Percentiles rank a stretch among this genome's conserved stretches.
Conservation (phyloP, 2,888 invertebrate species). For the Lysandra coridon region DNA sequence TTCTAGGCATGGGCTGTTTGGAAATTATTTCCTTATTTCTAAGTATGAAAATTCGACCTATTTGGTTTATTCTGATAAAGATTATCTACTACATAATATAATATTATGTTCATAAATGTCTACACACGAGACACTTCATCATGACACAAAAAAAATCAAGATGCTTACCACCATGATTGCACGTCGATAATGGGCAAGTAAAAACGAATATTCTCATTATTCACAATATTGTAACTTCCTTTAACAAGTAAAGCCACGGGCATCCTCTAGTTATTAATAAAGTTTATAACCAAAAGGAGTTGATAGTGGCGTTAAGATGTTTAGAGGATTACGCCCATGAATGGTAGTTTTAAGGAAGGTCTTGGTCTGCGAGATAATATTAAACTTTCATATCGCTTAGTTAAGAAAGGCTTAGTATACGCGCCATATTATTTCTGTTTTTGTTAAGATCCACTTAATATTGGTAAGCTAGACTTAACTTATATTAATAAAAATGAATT, state of each 20-base stretch:
- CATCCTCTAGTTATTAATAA: slow-evolving; percentile 5
- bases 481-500: too few species aligned
- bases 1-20: too few species aligned
- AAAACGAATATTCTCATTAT: not conserved
- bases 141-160: too few species aligned
- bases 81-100: too few species aligned
- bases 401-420: slow-evolving; percentile 8
- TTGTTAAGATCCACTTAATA: not conserved
- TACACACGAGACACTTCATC: too few species aligned
- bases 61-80: too few species aligned
- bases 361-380: slow-evolving; percentile 10
- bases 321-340: slow-evolving; percentile 11
- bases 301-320: slow-evolving; percentile 15
- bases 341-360: slow-evolving; percentile 21
- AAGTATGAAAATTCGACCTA: too few species aligned
- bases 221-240: not conserved
- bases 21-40: too few species aligned
- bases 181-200: too few species aligned
- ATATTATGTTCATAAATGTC: too few species aligned
- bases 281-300: slow-evolving; percentile 20
- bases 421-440: not conserved
- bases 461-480: too few species aligned
- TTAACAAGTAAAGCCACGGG: not conserved
- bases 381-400: slow-evolving; percentile 17
- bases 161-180: too few species aligned